Conservation (phyloP, 1,140 invertebrate species). For the Lepidurus apus region DNA sequence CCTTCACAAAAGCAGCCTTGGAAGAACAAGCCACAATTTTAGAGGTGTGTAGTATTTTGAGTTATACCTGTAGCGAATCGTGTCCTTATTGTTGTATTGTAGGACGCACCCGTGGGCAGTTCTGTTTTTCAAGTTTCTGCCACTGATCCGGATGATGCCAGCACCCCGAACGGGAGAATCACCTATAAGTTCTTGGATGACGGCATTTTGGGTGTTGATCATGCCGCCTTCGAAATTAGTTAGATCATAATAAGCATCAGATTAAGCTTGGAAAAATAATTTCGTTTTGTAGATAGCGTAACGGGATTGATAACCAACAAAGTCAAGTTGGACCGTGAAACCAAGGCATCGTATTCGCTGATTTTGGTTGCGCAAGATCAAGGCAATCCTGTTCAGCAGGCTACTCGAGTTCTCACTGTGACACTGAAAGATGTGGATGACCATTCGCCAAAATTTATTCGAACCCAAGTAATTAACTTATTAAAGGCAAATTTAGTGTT, state of each 20-base stretch:
- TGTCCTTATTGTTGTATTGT: slow-evolving; percentile 31
- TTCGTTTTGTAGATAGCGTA: slow-evolving; percentile 47
- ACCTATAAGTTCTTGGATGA: slow-evolving; percentile 65
- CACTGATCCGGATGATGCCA: slow-evolving; percentile 70
- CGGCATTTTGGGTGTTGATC: slow-evolving; percentile 54
- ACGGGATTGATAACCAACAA: slow-evolving; percentile 67
- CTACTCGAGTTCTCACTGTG: slow-evolving; percentile 61
- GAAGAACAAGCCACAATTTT: slow-evolving; percentile 65
- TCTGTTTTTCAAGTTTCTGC: slow-evolving; percentile 70
- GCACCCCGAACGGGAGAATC: slow-evolving; percentile 64
- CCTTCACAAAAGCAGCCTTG: slow-evolving; percentile 62
- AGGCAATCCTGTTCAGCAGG: slow-evolving; percentile 67
- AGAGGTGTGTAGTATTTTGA: slow-evolving; percentile 50
- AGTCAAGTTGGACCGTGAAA: slow-evolving; percentile 62
- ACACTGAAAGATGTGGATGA: slow-evolving; percentile 70
- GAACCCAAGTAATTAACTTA: slow-evolving; percentile 52
- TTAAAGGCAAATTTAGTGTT: too few species aligned
- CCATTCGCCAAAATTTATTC: slow-evolving; percentile 65
- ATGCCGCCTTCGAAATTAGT: slow-evolving; percentile 60
- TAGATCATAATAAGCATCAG: slow-evolving; percentile 39
- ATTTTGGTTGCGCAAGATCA: slow-evolving; percentile 67
- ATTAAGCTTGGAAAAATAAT: slow-evolving; percentile 32
- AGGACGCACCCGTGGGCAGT: slow-evolving; percentile 66
- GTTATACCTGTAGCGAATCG: slow-evolving; percentile 28
- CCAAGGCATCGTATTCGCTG: slow-evolving; percentile 63